These are phyloP conservation scores for Ryuthela nishihirai DNA, from an alignment of 2,888 invertebrate species.

Conservation along the genomic window DNA sequence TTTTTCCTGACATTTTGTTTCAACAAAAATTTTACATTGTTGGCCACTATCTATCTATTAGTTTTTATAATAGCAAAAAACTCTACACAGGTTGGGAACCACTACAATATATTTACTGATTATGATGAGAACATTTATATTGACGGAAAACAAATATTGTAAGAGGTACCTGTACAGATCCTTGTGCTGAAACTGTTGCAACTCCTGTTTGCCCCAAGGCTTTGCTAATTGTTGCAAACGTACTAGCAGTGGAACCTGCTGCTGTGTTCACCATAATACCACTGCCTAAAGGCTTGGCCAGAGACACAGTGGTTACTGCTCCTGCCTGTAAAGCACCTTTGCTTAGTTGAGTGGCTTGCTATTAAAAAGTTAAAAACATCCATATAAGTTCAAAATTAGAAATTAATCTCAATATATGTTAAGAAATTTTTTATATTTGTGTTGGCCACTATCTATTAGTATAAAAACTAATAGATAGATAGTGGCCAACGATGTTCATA, in stretches of 20 bases:
- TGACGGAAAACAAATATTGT: no score
- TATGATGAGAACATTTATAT: no score
- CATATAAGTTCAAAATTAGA: no score
- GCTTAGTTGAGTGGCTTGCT: constrained; percentile 19
- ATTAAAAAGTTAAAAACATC: neutral
- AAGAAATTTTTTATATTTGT: no score
- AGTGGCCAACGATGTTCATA: no score
- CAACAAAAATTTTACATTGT: no score
- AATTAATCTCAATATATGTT: no score
- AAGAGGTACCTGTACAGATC: constrained; percentile 28
- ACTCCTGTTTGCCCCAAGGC: constrained; percentile 27
- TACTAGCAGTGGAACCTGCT: constrained; percentile 30
- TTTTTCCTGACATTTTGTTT: no score
- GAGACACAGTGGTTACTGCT: constrained; percentile 19
- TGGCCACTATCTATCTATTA: no score
- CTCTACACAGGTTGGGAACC: neutral
- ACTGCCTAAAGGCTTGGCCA: constrained; percentile 23
- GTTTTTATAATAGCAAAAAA: neutral
- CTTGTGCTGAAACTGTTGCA: constrained; percentile 18
- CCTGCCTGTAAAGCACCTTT: constrained; percentile 24
- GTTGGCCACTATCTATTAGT: no score
- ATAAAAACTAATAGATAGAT: no score
- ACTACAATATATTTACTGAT: no score
- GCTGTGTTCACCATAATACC: constrained; percentile 39
- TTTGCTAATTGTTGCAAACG: constrained; percentile 30